These are phyloP conservation scores for Temnopleurus reevesii DNA, from an alignment of 53 echinoderm and acorn worm genomes.

Conservation along the genomic window DNA sequence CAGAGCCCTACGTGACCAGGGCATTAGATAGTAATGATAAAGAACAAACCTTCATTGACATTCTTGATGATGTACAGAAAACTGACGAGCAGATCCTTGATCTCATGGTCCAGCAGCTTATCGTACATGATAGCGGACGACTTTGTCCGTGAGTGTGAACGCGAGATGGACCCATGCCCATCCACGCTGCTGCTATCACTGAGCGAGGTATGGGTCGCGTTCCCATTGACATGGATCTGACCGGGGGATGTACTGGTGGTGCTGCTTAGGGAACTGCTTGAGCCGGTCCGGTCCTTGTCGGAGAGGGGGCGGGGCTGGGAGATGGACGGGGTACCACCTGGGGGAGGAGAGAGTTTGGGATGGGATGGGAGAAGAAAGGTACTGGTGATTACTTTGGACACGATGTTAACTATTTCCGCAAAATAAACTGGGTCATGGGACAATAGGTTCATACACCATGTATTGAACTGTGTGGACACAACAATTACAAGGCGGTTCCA, in stretches of 20 bases:
- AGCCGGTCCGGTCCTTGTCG: conserved; percentile 68
- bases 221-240: conserved; percentile 60
- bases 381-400: background rate
- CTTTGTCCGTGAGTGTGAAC: conserved; percentile 50
- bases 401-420: no score
- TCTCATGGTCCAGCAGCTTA: conserved; percentile 87
- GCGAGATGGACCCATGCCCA: conserved; percentile 43
- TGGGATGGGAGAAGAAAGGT: background rate
- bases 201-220: conserved; percentile 64
- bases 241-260: conserved; percentile 63
- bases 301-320: conserved; percentile 68
- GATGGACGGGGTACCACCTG: conserved; percentile 58
- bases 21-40: no score
- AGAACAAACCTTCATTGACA: conserved; percentile 82
- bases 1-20: no score
- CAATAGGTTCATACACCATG: no score
- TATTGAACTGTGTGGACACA: no score
- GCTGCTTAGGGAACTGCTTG: conserved; percentile 87
- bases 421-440: no score
- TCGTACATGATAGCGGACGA: conserved; percentile 83
- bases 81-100: conserved; percentile 90
- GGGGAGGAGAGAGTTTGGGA: background rate
- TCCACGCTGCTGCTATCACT: background rate
- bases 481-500: no score
- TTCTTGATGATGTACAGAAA: conserved; percentile 92